Evolutionary conservation across 2,113 vertebrate genomes (phyloP).

Genomic region (Notarius lentiginosus): DNA sequence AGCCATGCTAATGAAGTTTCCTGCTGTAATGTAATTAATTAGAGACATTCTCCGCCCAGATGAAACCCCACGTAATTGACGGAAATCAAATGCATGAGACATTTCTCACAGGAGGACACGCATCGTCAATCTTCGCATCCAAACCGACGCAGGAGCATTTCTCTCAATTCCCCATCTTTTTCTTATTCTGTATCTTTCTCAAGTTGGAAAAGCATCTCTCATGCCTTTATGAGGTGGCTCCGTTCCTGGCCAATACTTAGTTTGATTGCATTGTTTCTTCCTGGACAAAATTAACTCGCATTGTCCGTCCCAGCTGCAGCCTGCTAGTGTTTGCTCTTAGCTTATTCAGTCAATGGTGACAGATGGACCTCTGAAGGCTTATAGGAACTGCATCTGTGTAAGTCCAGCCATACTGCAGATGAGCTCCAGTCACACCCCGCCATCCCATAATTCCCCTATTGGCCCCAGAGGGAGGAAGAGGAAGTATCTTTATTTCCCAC

Average conservation of each 20-base stretch:
- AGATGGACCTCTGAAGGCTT: slow-evolving; percentile 48
- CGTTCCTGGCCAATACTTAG: background rate
- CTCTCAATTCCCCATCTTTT: background rate
- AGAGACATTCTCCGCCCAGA: slow-evolving; percentile 41
- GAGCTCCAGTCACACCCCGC: slow-evolving; percentile 46
- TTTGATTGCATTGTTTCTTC: slow-evolving; percentile 8
- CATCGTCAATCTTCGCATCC: slow-evolving; percentile 36
- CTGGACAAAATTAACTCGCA: background rate
- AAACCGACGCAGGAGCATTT: background rate
- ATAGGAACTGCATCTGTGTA: slow-evolving; percentile 30
- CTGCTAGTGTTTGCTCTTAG: slow-evolving; percentile 41
- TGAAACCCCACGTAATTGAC: slow-evolving; percentile 40
- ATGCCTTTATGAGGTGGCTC: background rate
- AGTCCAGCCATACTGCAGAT: slow-evolving; percentile 51
- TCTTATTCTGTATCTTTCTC: background rate
- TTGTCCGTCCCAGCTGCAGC: background rate
- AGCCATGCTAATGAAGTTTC: slow-evolving; percentile 53
- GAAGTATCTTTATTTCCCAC: slow-evolving; percentile 44
- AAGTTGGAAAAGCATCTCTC: background rate
- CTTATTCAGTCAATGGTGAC: slow-evolving; percentile 41
- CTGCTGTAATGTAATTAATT: slow-evolving; percentile 49
- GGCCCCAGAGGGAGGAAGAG: slow-evolving; percentile 45
- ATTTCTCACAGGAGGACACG: slow-evolving; percentile 15
- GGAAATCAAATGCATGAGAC: slow-evolving; percentile 31
- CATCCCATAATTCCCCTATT: slow-evolving; percentile 49